A percentile compares a stretch with the other conserved stretches of the same genome.
Conservation (phyloP, 2,113 vertebrate genomes). For the Sinocyclocheilus rhinocerous region DNA sequence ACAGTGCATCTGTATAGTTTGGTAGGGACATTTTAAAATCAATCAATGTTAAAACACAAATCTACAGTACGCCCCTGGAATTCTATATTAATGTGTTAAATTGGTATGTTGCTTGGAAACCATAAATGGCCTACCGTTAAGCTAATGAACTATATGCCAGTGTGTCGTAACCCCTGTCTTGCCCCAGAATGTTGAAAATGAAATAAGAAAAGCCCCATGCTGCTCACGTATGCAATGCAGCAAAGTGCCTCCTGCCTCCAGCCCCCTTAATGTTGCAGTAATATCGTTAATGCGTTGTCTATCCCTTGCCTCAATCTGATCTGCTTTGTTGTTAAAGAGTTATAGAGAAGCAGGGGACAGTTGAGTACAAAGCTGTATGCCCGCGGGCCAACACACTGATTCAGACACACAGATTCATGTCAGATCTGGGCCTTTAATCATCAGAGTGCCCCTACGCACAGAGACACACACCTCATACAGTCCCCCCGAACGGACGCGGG, state of each 20-base stretch:
- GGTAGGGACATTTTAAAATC: neutral
- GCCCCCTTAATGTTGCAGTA: constrained; percentile 34
- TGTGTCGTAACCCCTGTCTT: constrained; percentile 7
- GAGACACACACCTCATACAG: constrained; percentile 60
- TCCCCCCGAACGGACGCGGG: constrained; percentile 58
- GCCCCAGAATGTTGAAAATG: constrained; percentile 11
- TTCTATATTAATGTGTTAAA: neutral
- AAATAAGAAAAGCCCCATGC: constrained; percentile 8
- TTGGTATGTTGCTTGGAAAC: constrained; percentile 30
- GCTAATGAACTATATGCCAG: constrained; percentile 29
- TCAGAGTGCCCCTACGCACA: constrained; percentile 66
- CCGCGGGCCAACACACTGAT: constrained; percentile 50
- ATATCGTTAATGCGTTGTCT: constrained; percentile 35
- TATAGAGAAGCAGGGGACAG: constrained; percentile 6
- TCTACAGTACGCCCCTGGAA: neutral
- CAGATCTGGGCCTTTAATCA: constrained; percentile 61
- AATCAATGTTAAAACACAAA: constrained; percentile 2
- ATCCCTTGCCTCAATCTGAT: constrained; percentile 31
- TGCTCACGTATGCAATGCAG: constrained; percentile 33
- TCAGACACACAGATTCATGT: constrained; percentile 48
- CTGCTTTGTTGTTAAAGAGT: constrained; percentile 39
- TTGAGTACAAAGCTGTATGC: constrained; percentile 1
- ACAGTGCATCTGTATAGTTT: neutral
- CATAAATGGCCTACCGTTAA: constrained; percentile 5
- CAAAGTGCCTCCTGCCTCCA: constrained; percentile 29